Percentiles rank a stretch among this genome's conserved stretches.
phyloP scores from a whole-genome alignment of 2,797 vertebrate genomes.

The Coilia nasus region DNA sequence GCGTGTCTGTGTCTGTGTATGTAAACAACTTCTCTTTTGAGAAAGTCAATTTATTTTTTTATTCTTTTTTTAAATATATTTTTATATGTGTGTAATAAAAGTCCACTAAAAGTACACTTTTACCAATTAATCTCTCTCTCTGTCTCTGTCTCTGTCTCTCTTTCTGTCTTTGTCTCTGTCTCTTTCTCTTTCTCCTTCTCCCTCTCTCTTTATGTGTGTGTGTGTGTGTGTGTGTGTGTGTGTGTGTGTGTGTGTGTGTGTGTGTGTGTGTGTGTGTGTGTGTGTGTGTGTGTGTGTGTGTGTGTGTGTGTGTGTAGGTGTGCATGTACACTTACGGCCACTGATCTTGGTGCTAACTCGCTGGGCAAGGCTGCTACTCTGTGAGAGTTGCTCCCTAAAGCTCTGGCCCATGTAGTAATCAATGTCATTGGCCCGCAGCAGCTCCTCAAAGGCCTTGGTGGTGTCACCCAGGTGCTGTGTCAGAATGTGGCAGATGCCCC shows the following conservation, averaged over 20 bases:
- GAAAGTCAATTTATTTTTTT: not conserved
- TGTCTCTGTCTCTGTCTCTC: not conserved
- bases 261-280: not conserved
- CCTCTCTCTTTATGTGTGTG: not conserved
- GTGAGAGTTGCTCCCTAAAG: slow-evolving; percentile 88
- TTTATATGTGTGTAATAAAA: not conserved
- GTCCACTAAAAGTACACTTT: too few relatives aligned
- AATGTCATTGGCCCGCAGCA: slow-evolving; percentile 89
- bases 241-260: not conserved
- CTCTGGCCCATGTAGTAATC: slow-evolving; percentile 97
- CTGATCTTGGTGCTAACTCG: slow-evolving; percentile 84
- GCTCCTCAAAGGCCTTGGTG: slow-evolving; percentile 91
- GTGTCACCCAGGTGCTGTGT: slow-evolving; percentile 85
- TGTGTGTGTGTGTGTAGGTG: not conserved
- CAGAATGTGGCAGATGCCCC: slow-evolving; percentile 84
- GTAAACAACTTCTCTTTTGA: not conserved
- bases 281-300: not conserved
- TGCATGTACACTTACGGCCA: slow-evolving; percentile 73
- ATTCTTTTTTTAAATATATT: too few relatives aligned
- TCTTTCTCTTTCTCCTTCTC: too few relatives aligned
- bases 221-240: not conserved
- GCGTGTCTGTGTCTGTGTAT: not conserved
- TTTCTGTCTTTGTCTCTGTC: not conserved
- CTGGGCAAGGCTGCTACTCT: slow-evolving; percentile 82
- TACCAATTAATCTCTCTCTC: too few relatives aligned